Evolutionary conservation across 2,888 invertebrate genomes (phyloP).

Genomic region (Drosophila koepferae): DNA sequence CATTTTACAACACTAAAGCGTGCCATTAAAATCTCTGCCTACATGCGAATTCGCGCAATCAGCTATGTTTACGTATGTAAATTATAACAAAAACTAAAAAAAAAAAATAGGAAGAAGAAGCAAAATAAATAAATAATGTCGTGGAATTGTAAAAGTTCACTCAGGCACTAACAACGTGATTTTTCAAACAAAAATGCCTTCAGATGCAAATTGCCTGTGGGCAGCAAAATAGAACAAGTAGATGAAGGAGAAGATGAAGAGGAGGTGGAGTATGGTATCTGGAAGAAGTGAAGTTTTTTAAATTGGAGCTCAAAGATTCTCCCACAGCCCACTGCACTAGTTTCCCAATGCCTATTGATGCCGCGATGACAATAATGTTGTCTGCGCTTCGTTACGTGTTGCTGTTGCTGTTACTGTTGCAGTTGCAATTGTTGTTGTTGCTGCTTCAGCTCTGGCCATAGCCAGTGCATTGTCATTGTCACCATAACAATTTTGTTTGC

Average conservation of each 20-base stretch:
- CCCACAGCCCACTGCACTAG: slow-evolving; percentile 53
- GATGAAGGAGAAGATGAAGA: slow-evolving; percentile 1
- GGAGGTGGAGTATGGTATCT: neutral
- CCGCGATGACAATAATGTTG: slow-evolving; percentile 56
- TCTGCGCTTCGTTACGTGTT: slow-evolving; percentile 51
- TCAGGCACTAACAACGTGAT: slow-evolving; percentile 31
- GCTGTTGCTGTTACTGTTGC: slow-evolving; percentile 15
- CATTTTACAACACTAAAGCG: slow-evolving; percentile 7
- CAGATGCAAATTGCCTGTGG: slow-evolving; percentile 54
- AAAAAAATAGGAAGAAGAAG: neutral
- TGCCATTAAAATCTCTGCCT: neutral
- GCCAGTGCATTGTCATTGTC: slow-evolving; percentile 64
- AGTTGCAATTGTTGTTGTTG: slow-evolving; percentile 18
- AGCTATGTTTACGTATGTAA: slow-evolving; percentile 28
- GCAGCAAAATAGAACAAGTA: slow-evolving; percentile 21
- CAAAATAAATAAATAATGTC: slow-evolving; percentile 33
- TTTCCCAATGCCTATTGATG: slow-evolving; percentile 49
- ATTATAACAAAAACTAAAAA: slow-evolving; percentile 14
- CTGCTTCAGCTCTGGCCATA: slow-evolving; percentile 27
- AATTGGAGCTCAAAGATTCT: slow-evolving; percentile 49
- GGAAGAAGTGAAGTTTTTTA: slow-evolving; percentile 4
- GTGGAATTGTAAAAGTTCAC: slow-evolving; percentile 25
- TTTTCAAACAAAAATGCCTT: slow-evolving; percentile 22
- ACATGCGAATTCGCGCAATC: slow-evolving; percentile 21
- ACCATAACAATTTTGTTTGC: slow-evolving; percentile 74